phyloP scores from a whole-genome alignment of 1,140 invertebrate genomes.

The Drosophila kepulauana region DNA sequence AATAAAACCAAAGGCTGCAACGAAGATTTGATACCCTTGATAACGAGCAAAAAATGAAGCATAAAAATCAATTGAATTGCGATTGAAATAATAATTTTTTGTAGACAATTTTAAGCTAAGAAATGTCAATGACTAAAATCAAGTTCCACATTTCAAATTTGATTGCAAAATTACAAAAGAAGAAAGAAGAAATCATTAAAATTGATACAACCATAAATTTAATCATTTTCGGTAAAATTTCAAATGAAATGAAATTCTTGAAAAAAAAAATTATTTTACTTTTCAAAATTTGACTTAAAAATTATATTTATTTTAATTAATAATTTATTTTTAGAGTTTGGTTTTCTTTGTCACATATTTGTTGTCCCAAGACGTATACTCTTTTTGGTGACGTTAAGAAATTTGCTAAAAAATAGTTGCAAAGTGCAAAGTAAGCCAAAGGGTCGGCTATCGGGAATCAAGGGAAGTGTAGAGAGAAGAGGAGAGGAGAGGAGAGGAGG shows the following conservation, averaged over 20 bases:
- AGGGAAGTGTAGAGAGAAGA: background rate
- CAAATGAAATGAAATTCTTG: no score
- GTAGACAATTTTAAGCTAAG: no score
- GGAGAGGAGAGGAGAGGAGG: background rate
- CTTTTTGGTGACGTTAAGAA: slow-evolving; percentile 14
- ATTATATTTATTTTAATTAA: background rate
- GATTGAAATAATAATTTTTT: no score
- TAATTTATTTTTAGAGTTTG: background rate
- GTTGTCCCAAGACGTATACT: background rate
- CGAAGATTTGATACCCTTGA: slow-evolving; percentile 14
- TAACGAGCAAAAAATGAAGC: background rate
- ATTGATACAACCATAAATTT: no score
- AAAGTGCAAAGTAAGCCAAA: slow-evolving; percentile 55
- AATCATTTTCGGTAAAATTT: no score
- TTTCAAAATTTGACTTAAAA: no score
- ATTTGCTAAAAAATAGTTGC: slow-evolving; percentile 56
- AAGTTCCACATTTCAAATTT: no score
- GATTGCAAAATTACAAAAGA: no score
- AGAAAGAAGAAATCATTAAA: no score
- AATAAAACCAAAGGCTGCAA: background rate
- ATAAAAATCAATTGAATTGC: background rate
- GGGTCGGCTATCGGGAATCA: slow-evolving; percentile 9
- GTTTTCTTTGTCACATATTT: background rate
- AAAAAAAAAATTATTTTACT: no score
- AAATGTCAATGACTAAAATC: no score